A percentile compares a stretch with the other conserved stretches of the same genome.
phyloP scores from a whole-genome alignment of 2,888 invertebrate species.

The Drosophila melanocephala region DNA sequence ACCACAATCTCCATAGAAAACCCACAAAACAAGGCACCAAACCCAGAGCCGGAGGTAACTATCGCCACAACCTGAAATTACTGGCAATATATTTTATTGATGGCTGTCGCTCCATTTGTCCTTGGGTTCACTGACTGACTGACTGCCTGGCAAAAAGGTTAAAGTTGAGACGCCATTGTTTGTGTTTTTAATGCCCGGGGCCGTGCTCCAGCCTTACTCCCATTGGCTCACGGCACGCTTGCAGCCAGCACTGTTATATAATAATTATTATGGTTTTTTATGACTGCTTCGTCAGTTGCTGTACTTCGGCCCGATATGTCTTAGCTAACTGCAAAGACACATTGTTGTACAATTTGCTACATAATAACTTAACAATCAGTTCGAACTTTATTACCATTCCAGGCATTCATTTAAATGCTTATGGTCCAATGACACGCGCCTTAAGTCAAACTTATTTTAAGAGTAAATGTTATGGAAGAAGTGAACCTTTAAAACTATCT shows the following conservation, averaged over 20 bases:
- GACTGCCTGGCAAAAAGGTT: slow-evolving; percentile 50
- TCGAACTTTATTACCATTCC: slow-evolving; percentile 24
- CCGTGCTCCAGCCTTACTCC: background rate
- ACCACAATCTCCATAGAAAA: slow-evolving; percentile 17
- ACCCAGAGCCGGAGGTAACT: background rate
- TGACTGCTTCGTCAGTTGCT: slow-evolving; percentile 34
- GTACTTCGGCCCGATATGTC: slow-evolving; percentile 1
- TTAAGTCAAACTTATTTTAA: background rate
- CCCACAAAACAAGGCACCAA: background rate
- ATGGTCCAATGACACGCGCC: slow-evolving; percentile 24
- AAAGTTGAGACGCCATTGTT: slow-evolving; percentile 52
- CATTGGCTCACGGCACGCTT: slow-evolving; percentile 3
- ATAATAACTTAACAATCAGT: slow-evolving; percentile 36
- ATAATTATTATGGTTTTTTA: slow-evolving; percentile 48
- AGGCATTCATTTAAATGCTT: slow-evolving; percentile 25
- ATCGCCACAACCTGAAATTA: slow-evolving; percentile 40
- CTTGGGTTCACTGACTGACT: slow-evolving; percentile 35
- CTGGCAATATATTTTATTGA: slow-evolving; percentile 67
- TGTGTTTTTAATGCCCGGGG: slow-evolving; percentile 24
- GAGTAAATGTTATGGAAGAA: background rate
- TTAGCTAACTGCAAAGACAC: background rate
- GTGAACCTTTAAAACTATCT: background rate
- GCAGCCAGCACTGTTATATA: slow-evolving; percentile 28
- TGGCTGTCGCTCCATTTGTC: slow-evolving; percentile 52
- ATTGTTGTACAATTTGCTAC: slow-evolving; percentile 3